Evolutionary conservation across 1,140 invertebrate genomes (phyloP), one percentile per base, ranked within the genome.

Genomic region (Eueides isabella): DNA sequence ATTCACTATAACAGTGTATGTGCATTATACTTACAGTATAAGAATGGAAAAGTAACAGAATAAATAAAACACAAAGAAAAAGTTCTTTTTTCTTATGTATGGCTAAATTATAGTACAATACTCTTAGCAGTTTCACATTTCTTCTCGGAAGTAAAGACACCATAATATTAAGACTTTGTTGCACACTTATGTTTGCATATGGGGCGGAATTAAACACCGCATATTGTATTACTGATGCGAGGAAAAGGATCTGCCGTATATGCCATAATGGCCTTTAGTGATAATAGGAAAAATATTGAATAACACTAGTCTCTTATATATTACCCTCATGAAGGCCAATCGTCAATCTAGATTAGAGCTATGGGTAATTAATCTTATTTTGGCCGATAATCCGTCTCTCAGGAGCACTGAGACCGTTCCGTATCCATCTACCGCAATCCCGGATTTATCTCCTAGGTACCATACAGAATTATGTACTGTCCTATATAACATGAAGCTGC

Each of bases 341-440:
- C 69, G 69, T 71, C 69, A 65, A 71, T 71, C 69, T 63, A 71
- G 69, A 72, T 76, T 76, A 72, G 69, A 64, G 33, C 41, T 26
- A 38, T 70, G 48, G 70, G 70, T 76, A 76, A 76, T 76, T 76
- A 76, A 76, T 76, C 74, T 76, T 68, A 76, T 70, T 76, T 76
- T 67, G 69, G 64, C 69, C 74, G 38, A 71, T 75, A 71, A 75
- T 75, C 73, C 73, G 67, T 71, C 73, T 75, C 62, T n/a, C 44
- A 68, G 73, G 68, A 65, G 44, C 67, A 55, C 68, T 61, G 44
- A 63, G 41, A 61, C 30, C 64, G 65, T 67, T 67, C 35, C 26
- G 26, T 73, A 70, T 55, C 65, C 73, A 55, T 55, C 48, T 55
- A 75, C 63, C 73, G 29, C 73, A 19, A 75, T 62, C 67, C 73